These are phyloP conservation scores for Neodiprion fabricii DNA, from an alignment of 1,140 invertebrate genomes.

Conservation along the genomic window DNA sequence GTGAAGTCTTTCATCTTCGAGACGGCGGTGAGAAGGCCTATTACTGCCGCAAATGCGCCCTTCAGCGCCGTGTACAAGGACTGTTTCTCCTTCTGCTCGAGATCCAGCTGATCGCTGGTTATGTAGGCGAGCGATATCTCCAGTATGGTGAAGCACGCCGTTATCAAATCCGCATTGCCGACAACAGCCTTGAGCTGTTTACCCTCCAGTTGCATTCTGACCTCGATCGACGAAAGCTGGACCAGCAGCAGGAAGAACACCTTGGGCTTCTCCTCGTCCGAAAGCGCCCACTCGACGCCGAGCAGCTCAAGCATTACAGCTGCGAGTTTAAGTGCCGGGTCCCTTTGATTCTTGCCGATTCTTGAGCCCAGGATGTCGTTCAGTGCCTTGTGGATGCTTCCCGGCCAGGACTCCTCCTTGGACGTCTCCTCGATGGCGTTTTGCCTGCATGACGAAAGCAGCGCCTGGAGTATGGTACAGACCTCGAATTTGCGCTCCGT, in stretches of 20 bases:
- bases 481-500: slow-evolving; percentile 88
- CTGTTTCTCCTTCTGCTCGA: slow-evolving; percentile 90
- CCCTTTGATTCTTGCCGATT: slow-evolving; percentile 85
- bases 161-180: slow-evolving; percentile 76
- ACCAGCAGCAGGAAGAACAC: slow-evolving; percentile 84
- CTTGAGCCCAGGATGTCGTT: slow-evolving; percentile 85
- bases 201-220: slow-evolving; percentile 90
- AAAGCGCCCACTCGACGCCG: slow-evolving; percentile 84
- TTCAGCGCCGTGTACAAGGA: slow-evolving; percentile 89
- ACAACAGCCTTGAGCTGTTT: slow-evolving; percentile 81
- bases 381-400: slow-evolving; percentile 78
- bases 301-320: slow-evolving; percentile 80
- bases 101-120: slow-evolving; percentile 78
- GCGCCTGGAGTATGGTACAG: slow-evolving; percentile 75
- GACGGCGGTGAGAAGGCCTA: slow-evolving; percentile 76
- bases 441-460: slow-evolving; percentile 76
- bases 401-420: slow-evolving; percentile 77
- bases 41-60: slow-evolving; percentile 84
- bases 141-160: slow-evolving; percentile 83
- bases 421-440: slow-evolving; percentile 67
- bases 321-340: slow-evolving; percentile 84
- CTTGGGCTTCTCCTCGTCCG: slow-evolving; percentile 79
- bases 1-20: slow-evolving; percentile 74
- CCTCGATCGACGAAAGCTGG: slow-evolving; percentile 88
- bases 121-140: slow-evolving; percentile 84